Percentiles rank a stretch among this genome's conserved stretches.
Evolutionary conservation across 2,888 invertebrate species (phyloP).

Genomic region (Strigamia crassipes): DNA sequence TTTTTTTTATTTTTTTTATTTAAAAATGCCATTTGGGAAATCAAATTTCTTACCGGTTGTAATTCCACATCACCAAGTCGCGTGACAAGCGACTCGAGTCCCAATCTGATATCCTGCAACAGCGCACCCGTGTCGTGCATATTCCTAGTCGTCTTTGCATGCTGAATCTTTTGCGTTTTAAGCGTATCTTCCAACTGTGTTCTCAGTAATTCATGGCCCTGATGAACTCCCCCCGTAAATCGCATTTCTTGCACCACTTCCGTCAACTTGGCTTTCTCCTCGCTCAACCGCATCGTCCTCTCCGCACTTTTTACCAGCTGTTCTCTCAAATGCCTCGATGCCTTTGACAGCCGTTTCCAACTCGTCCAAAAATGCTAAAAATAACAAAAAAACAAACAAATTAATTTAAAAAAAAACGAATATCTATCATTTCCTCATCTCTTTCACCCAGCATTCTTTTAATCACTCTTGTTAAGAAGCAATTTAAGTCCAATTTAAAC

Average conservation of each 20-base stretch:
- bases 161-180: not conserved
- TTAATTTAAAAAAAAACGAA: not conserved
- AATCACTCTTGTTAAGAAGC: not conserved
- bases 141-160: not conserved
- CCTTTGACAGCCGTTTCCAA: constrained; percentile 44
- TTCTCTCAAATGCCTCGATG: constrained; percentile 16
- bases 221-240: constrained; percentile 3
- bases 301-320: constrained; percentile 26
- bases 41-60: constrained; percentile 31
- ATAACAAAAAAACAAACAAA: not conserved
- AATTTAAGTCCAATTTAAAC: not conserved
- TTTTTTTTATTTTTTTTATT: not conserved
- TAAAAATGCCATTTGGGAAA: not conserved
- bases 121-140: constrained; percentile 25
- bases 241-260: constrained; percentile 18
- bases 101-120: constrained; percentile 24
- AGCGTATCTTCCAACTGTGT: constrained; percentile 25
- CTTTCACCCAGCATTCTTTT: not conserved
- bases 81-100: not conserved
- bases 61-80: constrained; percentile 1
- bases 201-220: not conserved
- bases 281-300: constrained; percentile 2
- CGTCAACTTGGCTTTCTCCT: constrained; percentile 11
- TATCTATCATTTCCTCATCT: not conserved
- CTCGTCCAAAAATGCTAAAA: constrained; percentile 29